Evolutionary conservation across 2,113 vertebrate genomes (phyloP).

Genomic region (Mionectes macconnelli): DNA sequence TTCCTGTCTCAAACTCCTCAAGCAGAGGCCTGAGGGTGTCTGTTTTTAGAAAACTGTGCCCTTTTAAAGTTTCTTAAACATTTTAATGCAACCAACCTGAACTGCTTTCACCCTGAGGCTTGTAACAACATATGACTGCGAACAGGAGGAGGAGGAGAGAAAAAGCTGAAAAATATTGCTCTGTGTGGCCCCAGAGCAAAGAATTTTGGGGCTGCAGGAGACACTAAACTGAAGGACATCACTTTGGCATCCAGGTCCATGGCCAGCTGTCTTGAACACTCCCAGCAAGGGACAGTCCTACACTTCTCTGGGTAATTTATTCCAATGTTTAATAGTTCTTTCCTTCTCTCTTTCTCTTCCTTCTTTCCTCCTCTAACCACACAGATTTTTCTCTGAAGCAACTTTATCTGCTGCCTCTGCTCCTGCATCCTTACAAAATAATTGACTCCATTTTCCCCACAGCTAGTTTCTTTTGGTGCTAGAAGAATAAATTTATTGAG

Average conservation of each 20-base stretch:
- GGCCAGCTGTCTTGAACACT: not conserved
- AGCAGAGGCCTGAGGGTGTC: not conserved
- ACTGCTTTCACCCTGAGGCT: not conserved
- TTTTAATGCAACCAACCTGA: not conserved
- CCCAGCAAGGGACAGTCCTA: not conserved
- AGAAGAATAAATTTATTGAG: not conserved
- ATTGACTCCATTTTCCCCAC: not conserved
- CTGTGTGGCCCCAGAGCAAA: not conserved
- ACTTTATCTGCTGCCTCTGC: not conserved
- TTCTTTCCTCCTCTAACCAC: not conserved
- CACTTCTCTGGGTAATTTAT: not conserved
- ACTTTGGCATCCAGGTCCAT: rapidly evolving
- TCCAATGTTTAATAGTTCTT: rapidly evolving
- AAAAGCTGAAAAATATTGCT: not conserved
- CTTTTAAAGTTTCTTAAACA: not conserved
- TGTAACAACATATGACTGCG: not conserved
- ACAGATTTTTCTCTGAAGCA: not conserved
- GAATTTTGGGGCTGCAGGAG: not conserved
- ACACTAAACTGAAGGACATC: not conserved
- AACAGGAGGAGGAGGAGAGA: not conserved
- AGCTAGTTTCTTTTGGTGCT: rapidly evolving
- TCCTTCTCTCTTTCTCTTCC: not conserved
- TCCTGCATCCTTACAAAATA: rapidly evolving
- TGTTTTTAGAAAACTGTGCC: not conserved
- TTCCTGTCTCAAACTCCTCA: not conserved